Evolutionary conservation across 1,140 invertebrate genomes (phyloP).

Genomic region (Carposina sasakii): DNA sequence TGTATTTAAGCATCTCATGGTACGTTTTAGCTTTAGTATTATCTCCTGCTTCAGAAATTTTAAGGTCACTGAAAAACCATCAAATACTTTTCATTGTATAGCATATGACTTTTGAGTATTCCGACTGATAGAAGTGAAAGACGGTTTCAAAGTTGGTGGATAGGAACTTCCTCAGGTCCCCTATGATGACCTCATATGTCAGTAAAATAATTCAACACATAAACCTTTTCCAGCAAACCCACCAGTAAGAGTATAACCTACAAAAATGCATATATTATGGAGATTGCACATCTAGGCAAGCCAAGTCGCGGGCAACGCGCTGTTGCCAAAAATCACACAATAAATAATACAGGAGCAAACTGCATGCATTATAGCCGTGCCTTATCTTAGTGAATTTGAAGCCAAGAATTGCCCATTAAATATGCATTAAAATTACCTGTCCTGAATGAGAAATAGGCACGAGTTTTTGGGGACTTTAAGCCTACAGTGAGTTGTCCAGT

Average conservation of each 20-base stretch:
- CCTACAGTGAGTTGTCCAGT: conserved; percentile 22
- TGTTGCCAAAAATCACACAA: conserved; percentile 71
- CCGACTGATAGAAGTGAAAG: too few species aligned
- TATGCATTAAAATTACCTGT: conserved; percentile 73
- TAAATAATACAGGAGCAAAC: conserved; percentile 66
- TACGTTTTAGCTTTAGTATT: too few species aligned
- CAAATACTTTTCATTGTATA: too few species aligned
- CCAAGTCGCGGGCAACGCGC: conserved; percentile 54
- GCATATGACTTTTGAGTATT: too few species aligned
- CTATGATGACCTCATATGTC: too few species aligned
- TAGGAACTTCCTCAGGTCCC: too few species aligned
- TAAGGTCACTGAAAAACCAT: too few species aligned
- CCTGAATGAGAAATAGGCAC: conserved; percentile 61
- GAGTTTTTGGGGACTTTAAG: conserved; percentile 29
- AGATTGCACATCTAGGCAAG: conserved; percentile 68
- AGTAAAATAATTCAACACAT: too few species aligned
- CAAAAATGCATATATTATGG: conserved; percentile 69
- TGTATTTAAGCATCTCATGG: too few species aligned
- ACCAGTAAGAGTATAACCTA: conserved; percentile 42
- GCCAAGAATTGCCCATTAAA: conserved; percentile 70
- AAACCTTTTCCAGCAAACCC: too few species aligned
- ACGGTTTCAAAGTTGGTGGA: too few species aligned
- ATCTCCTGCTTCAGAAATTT: too few species aligned
- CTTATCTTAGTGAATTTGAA: conserved; percentile 72
- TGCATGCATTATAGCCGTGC: conserved; percentile 68